phyloP scores from a whole-genome alignment of 2,113 vertebrate genomes.

The Periophthalmus modestus region DNA sequence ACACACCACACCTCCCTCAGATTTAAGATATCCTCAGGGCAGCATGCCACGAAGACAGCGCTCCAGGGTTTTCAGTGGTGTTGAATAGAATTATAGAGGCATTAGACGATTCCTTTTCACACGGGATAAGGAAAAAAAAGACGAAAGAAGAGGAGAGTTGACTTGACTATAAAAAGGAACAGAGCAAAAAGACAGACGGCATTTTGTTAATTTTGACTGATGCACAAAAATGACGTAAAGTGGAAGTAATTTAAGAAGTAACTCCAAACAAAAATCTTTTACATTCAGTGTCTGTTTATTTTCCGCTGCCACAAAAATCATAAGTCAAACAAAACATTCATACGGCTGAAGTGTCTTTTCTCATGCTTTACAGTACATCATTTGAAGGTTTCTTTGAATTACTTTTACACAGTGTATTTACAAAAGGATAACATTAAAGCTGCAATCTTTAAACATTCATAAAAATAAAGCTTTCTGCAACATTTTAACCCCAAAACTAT shows the following conservation, averaged over 20 bases:
- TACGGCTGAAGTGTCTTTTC: conserved; percentile 72
- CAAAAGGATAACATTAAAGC: conserved; percentile 69
- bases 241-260: not conserved
- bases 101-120: not conserved
- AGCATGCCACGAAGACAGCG: conserved; percentile 33
- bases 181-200: too few relatives aligned
- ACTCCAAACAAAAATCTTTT: conserved; percentile 24
- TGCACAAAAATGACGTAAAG: too few relatives aligned
- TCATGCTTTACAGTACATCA: conserved; percentile 76
- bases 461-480: conserved; percentile 77
- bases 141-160: too few relatives aligned
- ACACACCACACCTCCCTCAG: conserved; percentile 39
- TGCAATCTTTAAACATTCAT: conserved; percentile 63
- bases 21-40: conserved; percentile 57
- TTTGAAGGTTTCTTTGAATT: conserved; percentile 55
- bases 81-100: not conserved
- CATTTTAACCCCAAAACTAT: conserved; percentile 37
- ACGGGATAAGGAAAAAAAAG: not conserved
- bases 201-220: too few relatives aligned
- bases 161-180: too few relatives aligned
- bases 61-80: conserved; percentile 37
- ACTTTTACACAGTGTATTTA: conserved; percentile 67
- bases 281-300: conserved; percentile 76
- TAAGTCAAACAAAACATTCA: conserved; percentile 72
- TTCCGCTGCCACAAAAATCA: conserved; percentile 69